These are phyloP conservation scores for Morpho helenor DNA, from an alignment of 2,888 invertebrate species.

Conservation along the genomic window DNA sequence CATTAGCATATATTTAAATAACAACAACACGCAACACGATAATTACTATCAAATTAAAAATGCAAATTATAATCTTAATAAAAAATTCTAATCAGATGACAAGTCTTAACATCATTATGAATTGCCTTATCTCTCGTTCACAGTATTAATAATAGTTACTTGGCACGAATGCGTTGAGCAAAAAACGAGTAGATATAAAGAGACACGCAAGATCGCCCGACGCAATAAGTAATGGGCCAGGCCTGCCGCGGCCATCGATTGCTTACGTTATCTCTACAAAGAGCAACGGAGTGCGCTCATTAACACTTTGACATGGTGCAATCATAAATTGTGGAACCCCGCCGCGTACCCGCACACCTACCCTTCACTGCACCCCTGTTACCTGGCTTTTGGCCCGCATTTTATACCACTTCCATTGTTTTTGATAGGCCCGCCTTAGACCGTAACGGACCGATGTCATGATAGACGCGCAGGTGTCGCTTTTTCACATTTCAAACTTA, in stretches of 20 bases:
- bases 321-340: conserved; percentile 77
- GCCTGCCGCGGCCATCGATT: conserved; percentile 47
- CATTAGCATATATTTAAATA: conserved; percentile 7
- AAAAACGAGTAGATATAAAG: conserved; percentile 52
- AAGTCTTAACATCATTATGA: conserved; percentile 47
- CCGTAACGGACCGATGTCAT: conserved; percentile 67
- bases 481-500: conserved; percentile 67
- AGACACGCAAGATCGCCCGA: conserved; percentile 66
- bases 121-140: conserved; percentile 53
- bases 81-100: conserved; percentile 39
- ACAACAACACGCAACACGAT: background rate
- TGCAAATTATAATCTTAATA: conserved; percentile 13
- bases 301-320: conserved; percentile 75
- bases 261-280: conserved; percentile 77
- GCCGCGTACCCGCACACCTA: conserved; percentile 67
- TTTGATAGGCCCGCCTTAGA: conserved; percentile 67
- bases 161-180: conserved; percentile 57
- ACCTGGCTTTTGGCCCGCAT: conserved; percentile 62
- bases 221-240: conserved; percentile 67
- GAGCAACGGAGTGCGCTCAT: conserved; percentile 76
- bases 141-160: conserved; percentile 61
- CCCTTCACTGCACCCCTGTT: conserved; percentile 52
- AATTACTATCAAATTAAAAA: conserved; percentile 9
- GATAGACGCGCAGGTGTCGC: conserved; percentile 73
- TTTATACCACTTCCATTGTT: conserved; percentile 73